Base-by-base conservation (phyloP, 2,888 invertebrate species). In the Calliphora vomitoria region DNA sequence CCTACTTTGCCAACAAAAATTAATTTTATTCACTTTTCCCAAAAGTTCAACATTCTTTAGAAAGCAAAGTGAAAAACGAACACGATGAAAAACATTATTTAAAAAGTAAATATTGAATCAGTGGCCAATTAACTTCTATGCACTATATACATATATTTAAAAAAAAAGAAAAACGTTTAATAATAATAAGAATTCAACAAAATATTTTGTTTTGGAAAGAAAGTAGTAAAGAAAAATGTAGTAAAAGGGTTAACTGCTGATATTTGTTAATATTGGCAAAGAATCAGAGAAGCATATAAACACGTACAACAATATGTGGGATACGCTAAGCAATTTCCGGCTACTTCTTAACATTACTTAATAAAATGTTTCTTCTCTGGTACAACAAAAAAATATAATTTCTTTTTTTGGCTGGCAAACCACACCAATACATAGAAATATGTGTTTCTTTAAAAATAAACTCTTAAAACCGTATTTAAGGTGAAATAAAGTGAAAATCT, bases 41-140 rank as follows among this genome's bases (percentile, higher is more conserved):
- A 5, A 20, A 4, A 5, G 1, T n/a, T 50, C 8, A 50, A 50
- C 18, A 41, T 41, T 20, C 50, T n/a, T 50, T 6, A 10, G 20
- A 47, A 53, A 11, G 11, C 0, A 69, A 2, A n/a, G 50, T 31
- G 1, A 11, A 35, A 50, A 66, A 15, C 44, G 1, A 69, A 60
- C 60, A 60, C 38, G 4, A 71, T 71, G 1, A 71, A 71, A 66
- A 66, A 55, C 20, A 50, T 66, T 25, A 55, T n/a, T 64, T 64
- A 6, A 66, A 75, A 78, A 53, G 41, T 68, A 64, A 86, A 82
- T 69, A 82, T 75, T 82, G 53, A 82, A 64, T 58, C 81, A 76
- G 75, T 71, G 72, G 78, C 79, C 68, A 86, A 82, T 79, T 82
- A 86, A 74, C 38, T 75, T 79, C 69, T 55, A 62, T 55, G 18